A percentile compares a stretch with the other conserved stretches of the same genome.
These are phyloP conservation scores for Molossus alvarezi DNA, from an alignment of 2,797 vertebrate genomes.

Conservation along the genomic window DNA sequence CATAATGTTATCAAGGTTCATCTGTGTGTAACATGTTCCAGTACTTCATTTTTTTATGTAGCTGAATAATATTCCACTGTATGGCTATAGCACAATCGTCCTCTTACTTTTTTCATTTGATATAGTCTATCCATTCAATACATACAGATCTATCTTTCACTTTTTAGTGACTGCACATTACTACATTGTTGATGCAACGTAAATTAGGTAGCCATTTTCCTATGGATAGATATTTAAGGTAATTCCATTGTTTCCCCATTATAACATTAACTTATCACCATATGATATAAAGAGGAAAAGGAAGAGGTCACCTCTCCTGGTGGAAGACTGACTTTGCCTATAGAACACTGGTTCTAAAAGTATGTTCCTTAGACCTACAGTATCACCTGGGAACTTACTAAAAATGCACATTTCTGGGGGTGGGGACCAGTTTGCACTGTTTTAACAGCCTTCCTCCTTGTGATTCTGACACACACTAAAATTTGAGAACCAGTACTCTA, in stretches of 20 bases:
- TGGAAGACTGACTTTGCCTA: neutral
- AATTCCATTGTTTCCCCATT: neutral
- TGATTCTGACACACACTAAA: slow-evolving; percentile 50
- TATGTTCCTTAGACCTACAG: neutral
- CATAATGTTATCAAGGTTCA: slow-evolving; percentile 3
- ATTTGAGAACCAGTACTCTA: neutral
- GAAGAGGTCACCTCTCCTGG: neutral
- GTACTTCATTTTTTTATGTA: neutral
- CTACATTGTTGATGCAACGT: slow-evolving; percentile 1
- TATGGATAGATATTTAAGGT: neutral
- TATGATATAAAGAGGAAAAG: neutral
- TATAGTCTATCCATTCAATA: slow-evolving; percentile 20
- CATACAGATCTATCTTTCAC: neutral
- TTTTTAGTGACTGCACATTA: neutral
- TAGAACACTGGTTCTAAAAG: slow-evolving; percentile 6
- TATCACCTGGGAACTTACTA: slow-evolving; percentile 13
- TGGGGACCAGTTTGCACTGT: neutral
- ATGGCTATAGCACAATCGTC: neutral
- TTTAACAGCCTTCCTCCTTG: neutral
- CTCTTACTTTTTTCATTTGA: neutral
- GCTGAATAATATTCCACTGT: neutral
- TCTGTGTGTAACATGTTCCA: neutral
- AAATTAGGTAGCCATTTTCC: neutral
- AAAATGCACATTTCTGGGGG: slow-evolving; percentile 5
- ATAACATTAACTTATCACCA: slow-evolving; percentile 21